These are phyloP conservation scores for Osmerus eperlanus DNA, from an alignment of 2,113 vertebrate genomes.

Conservation along the genomic window DNA sequence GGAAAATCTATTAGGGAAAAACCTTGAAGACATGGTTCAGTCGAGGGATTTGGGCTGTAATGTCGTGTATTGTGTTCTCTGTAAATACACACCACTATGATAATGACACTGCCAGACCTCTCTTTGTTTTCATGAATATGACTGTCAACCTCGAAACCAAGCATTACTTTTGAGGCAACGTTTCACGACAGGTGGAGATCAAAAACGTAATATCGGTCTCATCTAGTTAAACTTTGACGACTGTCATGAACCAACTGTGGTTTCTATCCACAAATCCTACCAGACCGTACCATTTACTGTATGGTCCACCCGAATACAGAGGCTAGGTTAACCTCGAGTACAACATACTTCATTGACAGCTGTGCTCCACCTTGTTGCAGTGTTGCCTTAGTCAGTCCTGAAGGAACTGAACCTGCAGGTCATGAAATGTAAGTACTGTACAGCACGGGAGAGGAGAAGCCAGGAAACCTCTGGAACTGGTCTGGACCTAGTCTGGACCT, in stretches of 20 bases:
- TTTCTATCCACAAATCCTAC: no score
- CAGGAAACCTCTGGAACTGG: constrained; percentile 24
- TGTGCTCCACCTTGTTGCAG: constrained; percentile 30
- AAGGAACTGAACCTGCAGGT: constrained; percentile 59
- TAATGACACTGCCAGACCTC: not conserved
- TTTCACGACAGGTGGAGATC: constrained; percentile 37
- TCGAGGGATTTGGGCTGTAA: constrained; percentile 3
- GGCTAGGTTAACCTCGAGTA: not conserved
- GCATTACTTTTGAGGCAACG: constrained; percentile 43
- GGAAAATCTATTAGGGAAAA: not conserved
- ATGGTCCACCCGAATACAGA: not conserved
- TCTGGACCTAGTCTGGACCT: not conserved
- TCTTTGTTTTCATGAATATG: not conserved
- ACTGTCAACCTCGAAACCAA: constrained; percentile 30
- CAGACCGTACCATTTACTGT: no score
- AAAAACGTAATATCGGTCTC: not conserved
- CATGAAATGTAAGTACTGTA: constrained; percentile 68
- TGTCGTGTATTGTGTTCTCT: constrained; percentile 5
- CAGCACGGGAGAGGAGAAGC: constrained; percentile 48
- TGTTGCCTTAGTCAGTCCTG: constrained; percentile 63
- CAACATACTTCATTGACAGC: not conserved
- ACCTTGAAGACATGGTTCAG: constrained; percentile 10
- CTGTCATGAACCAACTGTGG: no score
- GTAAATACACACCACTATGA: not conserved
- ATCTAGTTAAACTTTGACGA: no score